A percentile compares a stretch with the other conserved stretches of the same genome.
These are phyloP conservation scores for Euphydryas editha DNA, from an alignment of 2,888 invertebrate genomes.

Conservation along the genomic window DNA sequence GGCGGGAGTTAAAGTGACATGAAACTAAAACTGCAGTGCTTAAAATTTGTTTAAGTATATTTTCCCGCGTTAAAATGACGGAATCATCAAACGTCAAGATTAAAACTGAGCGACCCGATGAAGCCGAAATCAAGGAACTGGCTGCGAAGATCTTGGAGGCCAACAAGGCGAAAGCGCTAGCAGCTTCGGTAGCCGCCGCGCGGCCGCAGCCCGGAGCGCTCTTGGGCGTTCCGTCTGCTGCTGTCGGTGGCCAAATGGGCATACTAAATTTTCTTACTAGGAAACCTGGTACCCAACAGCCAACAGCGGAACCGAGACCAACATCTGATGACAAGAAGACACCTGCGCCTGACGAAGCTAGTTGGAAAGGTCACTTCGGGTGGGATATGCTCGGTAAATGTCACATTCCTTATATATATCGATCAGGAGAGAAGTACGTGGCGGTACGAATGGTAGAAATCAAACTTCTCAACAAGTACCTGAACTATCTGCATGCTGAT, in stretches of 20 bases:
- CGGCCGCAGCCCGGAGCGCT: constrained; percentile 75
- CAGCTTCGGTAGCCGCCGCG: constrained; percentile 77
- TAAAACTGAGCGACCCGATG: constrained; percentile 91
- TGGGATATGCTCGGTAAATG: constrained; percentile 95
- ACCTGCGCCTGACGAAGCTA: constrained; percentile 87
- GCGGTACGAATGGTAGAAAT: constrained; percentile 97
- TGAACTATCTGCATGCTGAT: constrained; percentile 94
- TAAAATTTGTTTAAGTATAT: constrained; percentile 8
- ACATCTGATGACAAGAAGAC: constrained; percentile 70
- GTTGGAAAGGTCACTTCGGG: constrained; percentile 92
- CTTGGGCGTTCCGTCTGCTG: constrained; percentile 63
- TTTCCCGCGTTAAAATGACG: constrained; percentile 58
- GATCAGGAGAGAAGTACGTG: constrained; percentile 93
- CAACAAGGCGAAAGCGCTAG: constrained; percentile 86
- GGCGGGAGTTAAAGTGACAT: constrained; percentile 47
- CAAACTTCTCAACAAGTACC: constrained; percentile 94
- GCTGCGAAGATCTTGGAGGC: constrained; percentile 94
- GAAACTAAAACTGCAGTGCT: constrained; percentile 30
- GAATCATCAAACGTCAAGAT: constrained; percentile 76
- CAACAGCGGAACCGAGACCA: constrained; percentile 59
- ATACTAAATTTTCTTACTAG: constrained; percentile 86
- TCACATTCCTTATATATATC: constrained; percentile 94
- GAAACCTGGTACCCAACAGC: constrained; percentile 60
- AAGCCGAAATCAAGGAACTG: constrained; percentile 93
- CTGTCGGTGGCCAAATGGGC: constrained; percentile 79